phyloP scores from a whole-genome alignment of 2,888 invertebrate genomes.

The Camponotus fellah region DNA sequence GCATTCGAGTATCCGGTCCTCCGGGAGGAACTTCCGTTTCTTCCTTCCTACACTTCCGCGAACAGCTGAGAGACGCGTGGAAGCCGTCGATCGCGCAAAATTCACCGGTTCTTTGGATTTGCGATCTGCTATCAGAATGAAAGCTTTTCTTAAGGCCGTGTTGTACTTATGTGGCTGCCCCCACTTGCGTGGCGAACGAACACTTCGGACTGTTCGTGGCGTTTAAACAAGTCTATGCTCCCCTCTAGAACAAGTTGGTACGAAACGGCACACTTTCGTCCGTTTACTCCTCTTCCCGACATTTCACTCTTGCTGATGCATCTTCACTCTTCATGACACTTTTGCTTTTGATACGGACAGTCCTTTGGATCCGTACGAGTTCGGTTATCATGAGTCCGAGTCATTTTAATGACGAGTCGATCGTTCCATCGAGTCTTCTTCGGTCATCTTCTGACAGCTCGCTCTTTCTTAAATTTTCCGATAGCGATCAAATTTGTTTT shows the following conservation, averaged over 20 bases:
- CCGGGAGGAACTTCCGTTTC: background rate
- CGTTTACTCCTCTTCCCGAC: constrained; percentile 50
- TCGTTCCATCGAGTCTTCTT: background rate
- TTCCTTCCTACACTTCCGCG: background rate
- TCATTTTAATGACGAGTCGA: background rate
- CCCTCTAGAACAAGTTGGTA: constrained; percentile 68
- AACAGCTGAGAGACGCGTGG: background rate
- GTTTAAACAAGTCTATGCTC: constrained; percentile 64
- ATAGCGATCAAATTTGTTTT: background rate
- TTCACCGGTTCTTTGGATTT: constrained; percentile 72
- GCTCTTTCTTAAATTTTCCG: background rate
- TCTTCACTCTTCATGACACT: constrained; percentile 49
- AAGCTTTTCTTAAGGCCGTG: constrained; percentile 84
- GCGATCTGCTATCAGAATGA: constrained; percentile 84
- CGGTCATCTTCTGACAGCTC: background rate
- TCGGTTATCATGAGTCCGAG: background rate
- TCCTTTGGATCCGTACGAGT: background rate
- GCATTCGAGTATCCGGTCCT: background rate
- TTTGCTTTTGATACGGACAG: constrained; percentile 35
- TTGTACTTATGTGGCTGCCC: constrained; percentile 84
- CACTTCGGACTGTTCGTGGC: constrained; percentile 56
- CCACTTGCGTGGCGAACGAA: constrained; percentile 74
- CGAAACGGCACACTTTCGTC: constrained; percentile 75
- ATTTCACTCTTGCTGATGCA: constrained; percentile 35
- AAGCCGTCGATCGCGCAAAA: constrained; percentile 44